Evolutionary conservation across 2,888 invertebrate species (phyloP).

Genomic region (Pimpla rufipes): DNA sequence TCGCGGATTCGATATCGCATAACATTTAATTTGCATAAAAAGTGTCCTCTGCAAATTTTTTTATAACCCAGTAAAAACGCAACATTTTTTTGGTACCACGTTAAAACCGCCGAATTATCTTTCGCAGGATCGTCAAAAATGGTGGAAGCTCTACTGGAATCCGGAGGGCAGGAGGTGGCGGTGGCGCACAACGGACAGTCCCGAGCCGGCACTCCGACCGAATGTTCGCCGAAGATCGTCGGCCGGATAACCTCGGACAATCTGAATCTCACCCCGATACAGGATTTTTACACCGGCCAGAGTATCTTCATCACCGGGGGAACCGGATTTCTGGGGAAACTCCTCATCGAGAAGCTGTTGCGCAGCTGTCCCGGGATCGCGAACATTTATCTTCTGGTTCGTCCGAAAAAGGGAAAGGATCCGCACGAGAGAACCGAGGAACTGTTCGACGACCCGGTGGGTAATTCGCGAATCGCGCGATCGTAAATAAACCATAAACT

Average conservation of each 20-base stretch:
- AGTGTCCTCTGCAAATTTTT: too few species aligned
- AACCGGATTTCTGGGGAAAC: slow-evolving; percentile 90
- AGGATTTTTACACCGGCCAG: slow-evolving; percentile 86
- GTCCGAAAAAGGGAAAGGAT: slow-evolving; percentile 87
- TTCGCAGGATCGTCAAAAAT: slow-evolving; percentile 71
- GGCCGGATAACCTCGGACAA: slow-evolving; percentile 69
- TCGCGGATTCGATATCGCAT: too few species aligned
- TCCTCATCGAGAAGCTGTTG: slow-evolving; percentile 90
- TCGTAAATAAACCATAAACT: not conserved
- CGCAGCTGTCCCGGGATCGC: slow-evolving; percentile 88
- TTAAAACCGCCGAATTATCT: too few species aligned
- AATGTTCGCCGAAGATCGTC: slow-evolving; percentile 73
- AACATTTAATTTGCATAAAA: too few species aligned
- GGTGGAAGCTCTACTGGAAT: slow-evolving; percentile 83
- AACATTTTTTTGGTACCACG: too few species aligned
- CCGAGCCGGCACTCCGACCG: slow-evolving; percentile 75
- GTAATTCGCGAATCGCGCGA: slow-evolving; percentile 22
- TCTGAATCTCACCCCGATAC: slow-evolving; percentile 81
- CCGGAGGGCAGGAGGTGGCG: slow-evolving; percentile 82
- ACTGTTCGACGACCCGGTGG: slow-evolving; percentile 85
- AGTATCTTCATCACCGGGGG: slow-evolving; percentile 88
- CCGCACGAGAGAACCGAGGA: slow-evolving; percentile 86
- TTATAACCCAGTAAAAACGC: too few species aligned
- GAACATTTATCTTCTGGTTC: slow-evolving; percentile 87
- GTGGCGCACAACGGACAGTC: slow-evolving; percentile 78